A percentile compares a stretch with the other conserved stretches of the same genome.
These are phyloP conservation scores for Metridium senile DNA, from an alignment of 92 coral and sea anemone species.

Conservation along the genomic window DNA sequence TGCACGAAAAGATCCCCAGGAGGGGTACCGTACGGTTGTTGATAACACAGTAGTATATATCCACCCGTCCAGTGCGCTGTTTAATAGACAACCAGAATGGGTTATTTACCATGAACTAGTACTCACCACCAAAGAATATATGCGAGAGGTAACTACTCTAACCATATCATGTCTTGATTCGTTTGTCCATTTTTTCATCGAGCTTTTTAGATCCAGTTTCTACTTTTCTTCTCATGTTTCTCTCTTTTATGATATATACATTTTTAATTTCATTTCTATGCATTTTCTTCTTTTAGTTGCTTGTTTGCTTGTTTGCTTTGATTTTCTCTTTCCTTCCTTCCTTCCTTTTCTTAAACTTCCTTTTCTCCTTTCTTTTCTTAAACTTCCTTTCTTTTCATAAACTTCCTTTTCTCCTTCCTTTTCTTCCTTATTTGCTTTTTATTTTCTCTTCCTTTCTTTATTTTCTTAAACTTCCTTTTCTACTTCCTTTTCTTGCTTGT, in stretches of 20 bases:
- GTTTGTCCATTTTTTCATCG: neutral
- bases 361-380: no score
- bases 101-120: conserved; percentile 97
- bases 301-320: neutral
- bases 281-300: no score
- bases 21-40: conserved; percentile 96
- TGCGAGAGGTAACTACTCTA: conserved; percentile 76
- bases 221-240: no score
- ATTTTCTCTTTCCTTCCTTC: neutral
- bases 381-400: no score
- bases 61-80: conserved; percentile 97
- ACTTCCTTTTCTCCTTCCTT: neutral
- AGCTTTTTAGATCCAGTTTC: no score
- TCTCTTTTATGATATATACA: no score
- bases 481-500: no score
- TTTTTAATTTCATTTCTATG: no score
- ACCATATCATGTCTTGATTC: neutral
- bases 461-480: neutral
- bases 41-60: conserved; percentile 97
- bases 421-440: neutral
- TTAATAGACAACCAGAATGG: conserved; percentile 99
- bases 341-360: neutral
- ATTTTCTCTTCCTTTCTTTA: neutral
- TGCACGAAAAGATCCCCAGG: conserved; percentile 98
- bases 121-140: conserved; percentile 95